These are phyloP conservation scores for Myoxocephalus aenaeus DNA, from an alignment of 2,797 vertebrate species.

Conservation along the genomic window DNA sequence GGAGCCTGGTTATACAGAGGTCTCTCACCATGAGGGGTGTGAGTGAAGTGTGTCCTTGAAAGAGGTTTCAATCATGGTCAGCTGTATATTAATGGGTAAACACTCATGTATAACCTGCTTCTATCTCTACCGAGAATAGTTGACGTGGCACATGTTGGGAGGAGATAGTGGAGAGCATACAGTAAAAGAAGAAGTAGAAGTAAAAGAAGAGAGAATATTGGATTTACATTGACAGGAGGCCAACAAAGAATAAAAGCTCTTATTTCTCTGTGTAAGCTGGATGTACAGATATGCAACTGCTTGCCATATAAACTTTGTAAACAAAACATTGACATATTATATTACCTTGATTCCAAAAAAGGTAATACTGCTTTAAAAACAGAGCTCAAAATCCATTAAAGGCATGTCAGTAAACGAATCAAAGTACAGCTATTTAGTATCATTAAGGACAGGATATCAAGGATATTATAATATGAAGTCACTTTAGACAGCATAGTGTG, in stretches of 20 bases:
- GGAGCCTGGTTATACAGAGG: constrained; percentile 43
- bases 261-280: not conserved
- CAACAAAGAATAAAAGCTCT: not conserved
- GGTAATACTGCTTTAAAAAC: not conserved
- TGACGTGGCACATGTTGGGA: not conserved
- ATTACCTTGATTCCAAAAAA: not conserved
- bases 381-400: not conserved
- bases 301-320: too few relatives aligned
- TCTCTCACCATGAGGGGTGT: constrained; percentile 24
- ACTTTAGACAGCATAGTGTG: not conserved
- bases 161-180: not conserved
- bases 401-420: not conserved
- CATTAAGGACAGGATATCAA: not conserved
- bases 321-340: too few relatives aligned
- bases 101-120: not conserved
- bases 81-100: constrained; percentile 18
- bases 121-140: constrained; percentile 3
- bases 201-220: not conserved
- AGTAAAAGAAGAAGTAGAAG: too few relatives aligned
- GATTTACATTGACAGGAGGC: not conserved
- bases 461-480: not conserved
- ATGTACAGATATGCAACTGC: not conserved
- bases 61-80: constrained; percentile 54
- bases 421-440: too few relatives aligned
- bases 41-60: constrained; percentile 52